A percentile compares a stretch with the other conserved stretches of the same genome.
Evolutionary conservation across 2,888 invertebrate species (phyloP).

Genomic region (Alviniconcha strummeri): DNA sequence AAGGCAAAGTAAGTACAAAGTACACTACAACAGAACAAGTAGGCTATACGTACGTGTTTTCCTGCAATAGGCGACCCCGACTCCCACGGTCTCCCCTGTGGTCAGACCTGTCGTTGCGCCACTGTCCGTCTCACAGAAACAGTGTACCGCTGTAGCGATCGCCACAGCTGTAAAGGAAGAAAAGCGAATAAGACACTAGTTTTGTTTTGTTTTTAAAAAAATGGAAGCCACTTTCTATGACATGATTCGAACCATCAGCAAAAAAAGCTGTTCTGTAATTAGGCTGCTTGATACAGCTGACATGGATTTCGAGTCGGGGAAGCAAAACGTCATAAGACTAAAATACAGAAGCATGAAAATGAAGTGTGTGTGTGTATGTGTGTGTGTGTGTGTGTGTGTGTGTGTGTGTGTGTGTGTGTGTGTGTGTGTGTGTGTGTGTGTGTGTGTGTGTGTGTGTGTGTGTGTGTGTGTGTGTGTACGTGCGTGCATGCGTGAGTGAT

Average conservation of each 20-base stretch:
- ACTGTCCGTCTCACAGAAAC: neutral
- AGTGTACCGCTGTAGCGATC: neutral
- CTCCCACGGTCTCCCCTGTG: neutral
- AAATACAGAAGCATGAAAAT: neutral
- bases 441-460: conserved; percentile 22
- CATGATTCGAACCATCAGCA: too few species aligned
- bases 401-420: conserved; percentile 25
- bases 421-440: conserved; percentile 23
- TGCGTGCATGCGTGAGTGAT: too few species aligned
- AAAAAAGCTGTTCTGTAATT: neutral
- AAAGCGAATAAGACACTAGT: too few species aligned
- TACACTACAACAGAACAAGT: too few species aligned
- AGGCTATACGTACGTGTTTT: neutral
- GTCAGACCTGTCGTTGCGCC: neutral
- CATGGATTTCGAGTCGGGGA: neutral
- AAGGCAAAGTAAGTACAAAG: too few species aligned
- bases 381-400: conserved; percentile 17
- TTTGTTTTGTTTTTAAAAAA: neutral
- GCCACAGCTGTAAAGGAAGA: neutral
- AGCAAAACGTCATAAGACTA: neutral
- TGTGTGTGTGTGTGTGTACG: neutral
- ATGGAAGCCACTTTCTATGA: too few species aligned
- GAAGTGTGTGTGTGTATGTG: neutral
- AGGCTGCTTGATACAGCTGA: neutral
- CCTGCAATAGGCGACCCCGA: neutral